Conservation (phyloP, 2,888 invertebrate species). For the Baronia brevicornis region DNA sequence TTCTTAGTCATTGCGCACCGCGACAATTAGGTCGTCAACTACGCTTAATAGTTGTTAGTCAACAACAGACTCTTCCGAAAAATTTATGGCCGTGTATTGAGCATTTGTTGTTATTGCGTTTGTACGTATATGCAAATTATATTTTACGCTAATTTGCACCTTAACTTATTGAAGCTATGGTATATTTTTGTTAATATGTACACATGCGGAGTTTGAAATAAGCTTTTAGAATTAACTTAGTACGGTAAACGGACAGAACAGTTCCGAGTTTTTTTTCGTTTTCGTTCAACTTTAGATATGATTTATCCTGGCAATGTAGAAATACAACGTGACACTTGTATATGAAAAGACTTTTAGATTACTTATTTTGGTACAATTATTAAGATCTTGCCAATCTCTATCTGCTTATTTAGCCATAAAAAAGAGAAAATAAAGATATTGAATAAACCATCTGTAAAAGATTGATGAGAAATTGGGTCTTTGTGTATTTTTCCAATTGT, state of each 20-base stretch:
- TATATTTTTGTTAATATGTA: conserved; percentile 21
- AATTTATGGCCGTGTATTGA: conserved; percentile 23
- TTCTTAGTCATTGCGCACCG: too few species aligned
- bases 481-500: too few species aligned
- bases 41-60: too few species aligned
- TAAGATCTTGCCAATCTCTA: too few species aligned
- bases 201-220: not conserved
- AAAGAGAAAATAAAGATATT: too few species aligned
- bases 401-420: too few species aligned
- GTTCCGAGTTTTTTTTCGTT: conserved; percentile 8
- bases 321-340: too few species aligned
- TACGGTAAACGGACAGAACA: conserved; percentile 11
- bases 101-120: conserved; percentile 46
- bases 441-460: too few species aligned
- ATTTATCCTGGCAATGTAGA: conserved; percentile 27
- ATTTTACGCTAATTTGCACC: conserved; percentile 55
- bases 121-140: conserved; percentile 62
- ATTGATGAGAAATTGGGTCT: too few species aligned
- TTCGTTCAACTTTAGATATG: conserved; percentile 15
- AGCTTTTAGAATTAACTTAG: conserved; percentile 14
- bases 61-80: conserved; percentile 30
- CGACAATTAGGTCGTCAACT: too few species aligned
- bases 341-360: too few species aligned
- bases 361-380: too few species aligned
- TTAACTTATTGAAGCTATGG: conserved; percentile 21